Percentiles rank a stretch among this genome's conserved stretches.
Conservation (phyloP, 1,140 invertebrate genomes). For the Argopecten irradians region DNA sequence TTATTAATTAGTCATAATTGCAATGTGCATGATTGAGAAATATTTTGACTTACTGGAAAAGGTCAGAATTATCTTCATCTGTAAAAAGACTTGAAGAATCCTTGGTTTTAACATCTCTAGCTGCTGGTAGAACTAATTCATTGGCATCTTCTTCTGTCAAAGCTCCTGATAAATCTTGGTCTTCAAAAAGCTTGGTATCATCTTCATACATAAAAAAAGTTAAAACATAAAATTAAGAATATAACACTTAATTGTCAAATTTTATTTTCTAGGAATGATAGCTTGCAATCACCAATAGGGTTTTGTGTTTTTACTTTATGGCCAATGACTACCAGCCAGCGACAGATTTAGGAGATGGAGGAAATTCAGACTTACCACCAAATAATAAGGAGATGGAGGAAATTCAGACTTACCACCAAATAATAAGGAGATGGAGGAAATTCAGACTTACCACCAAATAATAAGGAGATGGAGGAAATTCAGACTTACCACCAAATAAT, state of each 20-base stretch:
- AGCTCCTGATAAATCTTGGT: conserved; percentile 36
- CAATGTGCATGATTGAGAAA: too few relatives aligned
- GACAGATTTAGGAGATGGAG: not conserved
- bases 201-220: not conserved
- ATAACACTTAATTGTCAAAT: not conserved
- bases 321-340: too few relatives aligned
- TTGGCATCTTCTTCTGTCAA: conserved; percentile 32
- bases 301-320: not conserved
- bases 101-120: not conserved
- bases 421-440: too few relatives aligned
- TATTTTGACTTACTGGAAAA: conserved; percentile 36
- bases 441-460: too few relatives aligned
- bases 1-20: too few relatives aligned
- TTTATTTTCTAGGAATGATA: not conserved
- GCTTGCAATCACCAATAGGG: not conserved
- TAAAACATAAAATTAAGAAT: not conserved
- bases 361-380: too few relatives aligned
- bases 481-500: too few relatives aligned
- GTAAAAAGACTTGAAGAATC: not conserved
- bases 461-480: too few relatives aligned
- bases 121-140: conserved; percentile 34
- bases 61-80: conserved; percentile 36
- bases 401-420: too few relatives aligned
- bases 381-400: too few relatives aligned
- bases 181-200: conserved; percentile 38